Conservation (phyloP, 2,797 vertebrate genomes). For the Coracias cyanogaster region DNA sequence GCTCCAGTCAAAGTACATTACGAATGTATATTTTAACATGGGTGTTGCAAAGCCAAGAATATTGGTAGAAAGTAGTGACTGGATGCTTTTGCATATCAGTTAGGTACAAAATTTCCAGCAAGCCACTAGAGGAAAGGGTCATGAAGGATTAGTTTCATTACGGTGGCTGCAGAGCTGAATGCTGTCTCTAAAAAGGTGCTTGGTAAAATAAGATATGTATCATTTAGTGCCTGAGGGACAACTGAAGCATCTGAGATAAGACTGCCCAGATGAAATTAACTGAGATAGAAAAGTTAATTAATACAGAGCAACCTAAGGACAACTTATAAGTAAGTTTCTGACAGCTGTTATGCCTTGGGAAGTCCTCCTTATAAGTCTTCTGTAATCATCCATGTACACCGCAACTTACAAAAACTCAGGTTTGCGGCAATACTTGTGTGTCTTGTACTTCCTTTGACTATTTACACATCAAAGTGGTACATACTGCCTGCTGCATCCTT, state of each 20-base stretch:
- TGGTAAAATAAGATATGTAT: background rate
- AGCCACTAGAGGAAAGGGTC: background rate
- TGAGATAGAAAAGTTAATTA: background rate
- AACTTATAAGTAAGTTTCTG: background rate
- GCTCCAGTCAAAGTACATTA: background rate
- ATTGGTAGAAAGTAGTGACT: background rate
- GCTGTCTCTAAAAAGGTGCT: background rate
- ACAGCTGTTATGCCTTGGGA: background rate
- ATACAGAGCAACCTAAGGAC: background rate
- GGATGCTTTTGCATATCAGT: background rate
- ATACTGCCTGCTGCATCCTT: background rate
- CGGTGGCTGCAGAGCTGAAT: background rate
- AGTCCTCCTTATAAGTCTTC: background rate
- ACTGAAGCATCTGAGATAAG: background rate
- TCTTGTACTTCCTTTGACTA: background rate
- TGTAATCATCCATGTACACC: background rate
- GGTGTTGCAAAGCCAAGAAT: background rate
- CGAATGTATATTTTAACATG: background rate
- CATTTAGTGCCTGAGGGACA: background rate
- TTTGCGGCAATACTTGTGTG: background rate
- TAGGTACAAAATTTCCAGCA: background rate
- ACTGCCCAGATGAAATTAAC: background rate
- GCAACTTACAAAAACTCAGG: background rate
- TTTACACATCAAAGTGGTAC: background rate
- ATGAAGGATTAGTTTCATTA: background rate